A percentile compares a stretch with the other conserved stretches of the same genome.
These are phyloP conservation scores for Sarcophaga bullata DNA, from an alignment of 1,140 invertebrate species.

Conservation along the genomic window DNA sequence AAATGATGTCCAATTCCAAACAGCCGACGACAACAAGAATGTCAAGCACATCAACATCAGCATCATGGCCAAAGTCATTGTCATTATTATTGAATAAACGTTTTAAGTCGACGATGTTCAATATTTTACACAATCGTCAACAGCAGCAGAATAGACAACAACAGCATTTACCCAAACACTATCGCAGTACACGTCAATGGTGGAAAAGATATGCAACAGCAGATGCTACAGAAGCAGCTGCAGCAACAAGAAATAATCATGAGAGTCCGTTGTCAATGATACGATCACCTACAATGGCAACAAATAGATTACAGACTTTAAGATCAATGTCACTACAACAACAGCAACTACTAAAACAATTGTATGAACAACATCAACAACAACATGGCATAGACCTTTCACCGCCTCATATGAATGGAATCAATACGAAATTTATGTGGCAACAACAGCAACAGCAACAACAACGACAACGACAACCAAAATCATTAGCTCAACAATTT, in stretches of 20 bases:
- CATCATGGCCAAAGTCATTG: neutral
- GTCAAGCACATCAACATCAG: slow-evolving; percentile 46
- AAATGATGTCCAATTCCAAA: slow-evolving; percentile 1
- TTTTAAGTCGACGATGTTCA: slow-evolving; percentile 31
- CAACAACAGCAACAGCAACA: slow-evolving; percentile 44
- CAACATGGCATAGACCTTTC: slow-evolving; percentile 46
- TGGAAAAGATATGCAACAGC: slow-evolving; percentile 40
- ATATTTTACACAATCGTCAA: slow-evolving; percentile 35
- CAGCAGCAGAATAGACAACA: slow-evolving; percentile 42
- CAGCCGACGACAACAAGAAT: slow-evolving; percentile 50
- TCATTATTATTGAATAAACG: slow-evolving; percentile 30
- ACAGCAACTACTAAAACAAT: slow-evolving; percentile 36
- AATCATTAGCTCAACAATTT: slow-evolving; percentile 38
- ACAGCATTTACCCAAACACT: slow-evolving; percentile 38
- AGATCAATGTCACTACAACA: slow-evolving; percentile 59
- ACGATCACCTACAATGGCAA: slow-evolving; percentile 30
- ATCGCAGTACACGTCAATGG: slow-evolving; percentile 31
- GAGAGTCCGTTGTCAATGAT: slow-evolving; percentile 8
- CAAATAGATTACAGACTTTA: slow-evolving; percentile 44
- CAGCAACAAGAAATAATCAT: slow-evolving; percentile 30
- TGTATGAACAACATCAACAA: neutral
- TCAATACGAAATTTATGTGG: slow-evolving; percentile 44
- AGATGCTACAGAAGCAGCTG: slow-evolving; percentile 43
- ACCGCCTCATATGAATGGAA: slow-evolving; percentile 35
- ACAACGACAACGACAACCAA: slow-evolving; percentile 37